Evolutionary conservation across 1,140 invertebrate species (phyloP).

Genomic region (Alviniconcha marisindica): DNA sequence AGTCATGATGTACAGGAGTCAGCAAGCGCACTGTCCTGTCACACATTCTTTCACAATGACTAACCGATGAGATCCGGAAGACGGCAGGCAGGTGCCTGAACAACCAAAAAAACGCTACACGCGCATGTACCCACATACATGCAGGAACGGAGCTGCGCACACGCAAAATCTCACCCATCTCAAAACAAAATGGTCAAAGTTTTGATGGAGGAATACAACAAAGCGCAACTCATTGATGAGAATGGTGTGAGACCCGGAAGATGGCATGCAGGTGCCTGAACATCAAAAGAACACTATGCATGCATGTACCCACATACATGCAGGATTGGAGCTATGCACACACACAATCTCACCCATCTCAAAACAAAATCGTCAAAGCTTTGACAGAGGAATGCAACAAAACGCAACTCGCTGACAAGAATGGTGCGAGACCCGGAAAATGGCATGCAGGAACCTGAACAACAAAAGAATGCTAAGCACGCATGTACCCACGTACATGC

Average conservation of each 20-base stretch:
- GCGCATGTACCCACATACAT: neutral
- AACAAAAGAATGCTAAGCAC: neutral
- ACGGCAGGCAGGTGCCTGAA: too few relatives aligned
- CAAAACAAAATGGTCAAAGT: too few relatives aligned
- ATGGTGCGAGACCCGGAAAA: neutral
- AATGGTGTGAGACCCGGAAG: neutral
- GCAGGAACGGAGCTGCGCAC: neutral
- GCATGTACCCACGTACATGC: neutral
- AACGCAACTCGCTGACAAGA: constrained; percentile 9
- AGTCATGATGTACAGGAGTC: neutral
- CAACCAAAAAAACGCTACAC: neutral
- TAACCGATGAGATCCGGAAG: neutral
- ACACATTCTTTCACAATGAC: neutral
- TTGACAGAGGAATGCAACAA: too few relatives aligned
- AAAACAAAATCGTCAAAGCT: too few relatives aligned
- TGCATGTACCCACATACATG: neutral
- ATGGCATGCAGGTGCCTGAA: too few relatives aligned
- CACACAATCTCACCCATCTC: neutral
- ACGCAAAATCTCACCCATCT: neutral
- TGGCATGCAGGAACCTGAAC: too few relatives aligned
- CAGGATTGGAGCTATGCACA: neutral
- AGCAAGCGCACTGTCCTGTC: neutral
- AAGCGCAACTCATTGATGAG: constrained; percentile 1
- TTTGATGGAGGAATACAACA: neutral
- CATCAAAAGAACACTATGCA: neutral